Conservation (phyloP, 1,140 invertebrate species). For the Rhizoglyphus robini region DNA sequence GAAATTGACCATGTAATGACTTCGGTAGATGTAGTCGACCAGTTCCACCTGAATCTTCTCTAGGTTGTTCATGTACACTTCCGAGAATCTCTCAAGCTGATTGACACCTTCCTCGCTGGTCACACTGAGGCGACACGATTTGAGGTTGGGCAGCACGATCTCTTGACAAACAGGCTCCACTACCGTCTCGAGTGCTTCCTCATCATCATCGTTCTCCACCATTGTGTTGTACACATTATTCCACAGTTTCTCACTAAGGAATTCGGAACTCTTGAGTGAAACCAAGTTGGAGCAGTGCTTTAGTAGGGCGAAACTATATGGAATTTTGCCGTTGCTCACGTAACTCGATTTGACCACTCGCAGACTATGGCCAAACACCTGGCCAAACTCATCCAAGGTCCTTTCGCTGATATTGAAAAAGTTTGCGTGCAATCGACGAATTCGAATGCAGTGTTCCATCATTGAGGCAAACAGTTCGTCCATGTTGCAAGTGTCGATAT, state of each 20-base stretch:
- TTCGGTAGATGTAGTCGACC: slow-evolving; percentile 16
- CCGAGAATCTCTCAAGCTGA: slow-evolving; percentile 15
- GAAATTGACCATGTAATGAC: slow-evolving; percentile 17
- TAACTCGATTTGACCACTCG: slow-evolving; percentile 7
- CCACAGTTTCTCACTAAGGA: slow-evolving; percentile 7
- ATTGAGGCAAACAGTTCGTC: slow-evolving; percentile 1
- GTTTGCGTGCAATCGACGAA: slow-evolving; percentile 12
- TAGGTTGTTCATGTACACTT: slow-evolving; percentile 11
- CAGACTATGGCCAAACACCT: slow-evolving; percentile 11
- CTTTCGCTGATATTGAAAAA: slow-evolving; percentile 14
- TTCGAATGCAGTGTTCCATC: slow-evolving; percentile 11
- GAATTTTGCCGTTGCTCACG: slow-evolving; percentile 11
- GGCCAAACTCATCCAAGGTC: slow-evolving; percentile 5
- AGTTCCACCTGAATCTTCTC: slow-evolving; percentile 17
- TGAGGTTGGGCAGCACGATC: slow-evolving; percentile 13
- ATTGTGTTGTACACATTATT: slow-evolving; percentile 15
- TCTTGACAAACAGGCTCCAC: not conserved
- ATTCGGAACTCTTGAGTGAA: slow-evolving; percentile 3
- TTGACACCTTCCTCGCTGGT: slow-evolving; percentile 18
- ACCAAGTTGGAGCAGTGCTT: slow-evolving; percentile 12
- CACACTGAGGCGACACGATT: not conserved
- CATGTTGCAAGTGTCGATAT: slow-evolving; percentile 7
- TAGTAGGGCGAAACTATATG: slow-evolving; percentile 5
- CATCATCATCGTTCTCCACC: not conserved
- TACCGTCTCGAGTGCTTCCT: not conserved